A percentile compares a stretch with the other conserved stretches of the same genome.
Conservation (phyloP, 1,140 invertebrate genomes). For the Nasonia giraulti region DNA sequence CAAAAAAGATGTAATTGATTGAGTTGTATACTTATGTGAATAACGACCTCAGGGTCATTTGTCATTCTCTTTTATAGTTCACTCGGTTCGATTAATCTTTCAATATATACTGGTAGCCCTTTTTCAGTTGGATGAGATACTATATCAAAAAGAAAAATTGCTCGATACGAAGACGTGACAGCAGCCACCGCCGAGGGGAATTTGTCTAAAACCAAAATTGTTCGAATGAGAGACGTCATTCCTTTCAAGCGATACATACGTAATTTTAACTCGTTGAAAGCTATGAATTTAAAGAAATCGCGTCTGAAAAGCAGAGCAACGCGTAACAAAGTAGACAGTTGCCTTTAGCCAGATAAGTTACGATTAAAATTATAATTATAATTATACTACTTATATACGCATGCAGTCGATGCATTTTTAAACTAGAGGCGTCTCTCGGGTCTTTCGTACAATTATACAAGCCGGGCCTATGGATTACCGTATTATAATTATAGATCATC, state of each 20-base stretch:
- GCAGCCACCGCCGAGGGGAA: too few species aligned
- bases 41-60: too few species aligned
- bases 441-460: slow-evolving; percentile 42
- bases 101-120: too few species aligned
- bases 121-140: background rate
- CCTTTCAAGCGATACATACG: background rate
- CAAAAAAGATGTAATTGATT: too few species aligned
- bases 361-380: background rate
- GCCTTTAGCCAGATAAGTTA: slow-evolving; percentile 38
- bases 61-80: too few species aligned
- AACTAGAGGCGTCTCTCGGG: background rate
- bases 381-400: background rate
- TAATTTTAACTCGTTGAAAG: too few species aligned
- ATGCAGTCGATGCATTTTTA: slow-evolving; percentile 28
- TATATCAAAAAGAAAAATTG: background rate
- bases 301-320: background rate
- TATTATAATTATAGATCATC: slow-evolving; percentile 7
- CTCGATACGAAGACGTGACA: too few species aligned
- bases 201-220: background rate
- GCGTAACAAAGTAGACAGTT: slow-evolving; percentile 30
- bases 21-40: too few species aligned
- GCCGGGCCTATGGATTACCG: slow-evolving; percentile 24
- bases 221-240: slow-evolving; percentile 29
- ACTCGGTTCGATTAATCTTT: too few species aligned
- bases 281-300: too few species aligned